phyloP scores from a whole-genome alignment of 2,888 invertebrate genomes.

The Philhelius pedissequus region DNA sequence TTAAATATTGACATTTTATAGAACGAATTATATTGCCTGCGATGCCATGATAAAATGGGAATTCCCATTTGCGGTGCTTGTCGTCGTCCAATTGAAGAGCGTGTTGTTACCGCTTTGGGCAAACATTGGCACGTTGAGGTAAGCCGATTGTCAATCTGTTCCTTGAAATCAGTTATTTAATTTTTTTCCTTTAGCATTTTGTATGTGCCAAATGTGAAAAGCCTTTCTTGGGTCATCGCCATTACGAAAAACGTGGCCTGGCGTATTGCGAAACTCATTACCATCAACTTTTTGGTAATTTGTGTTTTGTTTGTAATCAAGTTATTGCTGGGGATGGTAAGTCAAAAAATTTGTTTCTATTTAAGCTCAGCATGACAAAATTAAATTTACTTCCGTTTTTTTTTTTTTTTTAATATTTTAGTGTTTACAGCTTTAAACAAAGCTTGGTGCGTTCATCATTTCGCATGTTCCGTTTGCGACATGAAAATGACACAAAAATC shows the following conservation, averaged over 20 bases:
- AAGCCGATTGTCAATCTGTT: slow-evolving; percentile 41
- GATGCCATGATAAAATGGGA: slow-evolving; percentile 99
- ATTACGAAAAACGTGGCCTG: slow-evolving; percentile 98
- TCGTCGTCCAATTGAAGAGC: slow-evolving; percentile 98
- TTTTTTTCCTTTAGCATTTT: slow-evolving; percentile 89
- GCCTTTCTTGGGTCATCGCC: slow-evolving; percentile 98
- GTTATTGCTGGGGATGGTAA: slow-evolving; percentile 98
- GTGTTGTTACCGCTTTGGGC: slow-evolving; percentile 98
- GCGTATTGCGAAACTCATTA: slow-evolving; percentile 99
- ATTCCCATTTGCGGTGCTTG: slow-evolving; percentile 99
- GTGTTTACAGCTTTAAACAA: slow-evolving; percentile 99
- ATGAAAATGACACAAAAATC: slow-evolving; percentile 96
- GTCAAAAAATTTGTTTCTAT: slow-evolving; percentile 71
- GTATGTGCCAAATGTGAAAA: slow-evolving; percentile 99
- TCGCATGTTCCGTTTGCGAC: slow-evolving; percentile 98
- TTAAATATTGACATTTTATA: slow-evolving; percentile 73
- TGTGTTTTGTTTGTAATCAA: slow-evolving; percentile 99
- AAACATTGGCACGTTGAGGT: slow-evolving; percentile 99
- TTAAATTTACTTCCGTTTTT: neutral
- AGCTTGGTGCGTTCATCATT: slow-evolving; percentile 99
- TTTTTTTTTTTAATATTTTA: slow-evolving; percentile 79
- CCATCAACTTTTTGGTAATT: slow-evolving; percentile 98
- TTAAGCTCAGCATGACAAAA: too few species aligned
- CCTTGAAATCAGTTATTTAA: neutral
- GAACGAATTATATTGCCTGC: slow-evolving; percentile 97